Percentiles rank a stretch among this genome's conserved stretches.
Conservation (phyloP, 2,888 invertebrate genomes). For the Leptinotarsa peninsularis region DNA sequence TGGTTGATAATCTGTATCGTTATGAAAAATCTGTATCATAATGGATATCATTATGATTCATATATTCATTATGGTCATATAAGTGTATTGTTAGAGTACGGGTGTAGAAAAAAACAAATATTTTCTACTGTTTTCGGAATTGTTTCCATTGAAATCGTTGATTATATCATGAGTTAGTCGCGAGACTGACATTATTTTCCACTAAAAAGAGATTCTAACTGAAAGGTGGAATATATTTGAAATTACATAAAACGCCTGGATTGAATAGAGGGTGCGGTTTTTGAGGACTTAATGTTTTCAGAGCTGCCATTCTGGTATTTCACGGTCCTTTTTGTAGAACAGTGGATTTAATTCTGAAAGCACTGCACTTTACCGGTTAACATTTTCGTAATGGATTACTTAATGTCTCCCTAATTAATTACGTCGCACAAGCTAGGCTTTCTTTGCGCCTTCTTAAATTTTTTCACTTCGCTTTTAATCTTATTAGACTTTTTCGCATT, state of each 20-base stretch:
- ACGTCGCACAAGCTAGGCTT: slow-evolving; percentile 47
- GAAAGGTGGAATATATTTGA: slow-evolving; percentile 32
- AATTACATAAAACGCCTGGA: slow-evolving; percentile 31
- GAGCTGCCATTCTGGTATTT: slow-evolving; percentile 35
- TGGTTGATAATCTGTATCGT: no score
- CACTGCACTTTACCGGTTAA: slow-evolving; percentile 55
- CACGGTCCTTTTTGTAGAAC: slow-evolving; percentile 34
- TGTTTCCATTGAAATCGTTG: no score
- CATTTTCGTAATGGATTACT: slow-evolving; percentile 59
- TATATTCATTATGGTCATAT: no score
- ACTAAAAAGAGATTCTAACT: slow-evolving; percentile 25
- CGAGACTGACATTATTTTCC: background rate
- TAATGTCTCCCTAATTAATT: slow-evolving; percentile 61
- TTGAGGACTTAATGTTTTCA: slow-evolving; percentile 39
- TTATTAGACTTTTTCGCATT: slow-evolving; percentile 5
- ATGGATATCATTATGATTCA: no score
- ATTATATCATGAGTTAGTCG: no score
- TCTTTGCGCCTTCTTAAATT: slow-evolving; percentile 10
- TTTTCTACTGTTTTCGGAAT: no score
- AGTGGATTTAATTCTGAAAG: slow-evolving; percentile 40
- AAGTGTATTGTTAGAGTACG: no score
- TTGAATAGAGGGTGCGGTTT: slow-evolving; percentile 33
- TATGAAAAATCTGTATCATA: no score
- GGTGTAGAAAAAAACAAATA: no score
- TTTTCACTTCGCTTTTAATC: slow-evolving; percentile 11